phyloP scores from a whole-genome alignment of 1,140 invertebrate species.

The Drosophila nigrodunni region DNA sequence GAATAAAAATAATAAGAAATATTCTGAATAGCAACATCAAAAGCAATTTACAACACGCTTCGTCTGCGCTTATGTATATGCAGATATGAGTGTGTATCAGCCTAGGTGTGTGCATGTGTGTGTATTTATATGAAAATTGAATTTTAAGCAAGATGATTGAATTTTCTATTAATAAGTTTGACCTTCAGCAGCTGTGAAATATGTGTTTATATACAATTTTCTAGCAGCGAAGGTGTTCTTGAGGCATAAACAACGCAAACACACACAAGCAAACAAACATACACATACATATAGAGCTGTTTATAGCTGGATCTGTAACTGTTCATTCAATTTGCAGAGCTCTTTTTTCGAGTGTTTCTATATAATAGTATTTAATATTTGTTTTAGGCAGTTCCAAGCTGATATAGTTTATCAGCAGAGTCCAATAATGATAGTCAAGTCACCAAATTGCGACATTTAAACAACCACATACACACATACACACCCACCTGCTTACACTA shows the following conservation, averaged over 20 bases:
- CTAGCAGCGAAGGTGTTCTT: conserved; percentile 54
- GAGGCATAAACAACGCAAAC: conserved; percentile 40
- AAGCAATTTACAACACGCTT: conserved; percentile 56
- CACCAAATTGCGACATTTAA: conserved; percentile 16
- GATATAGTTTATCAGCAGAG: conserved; percentile 44
- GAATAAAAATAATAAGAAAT: conserved; percentile 33
- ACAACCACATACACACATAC: background rate
- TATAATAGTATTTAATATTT: conserved; percentile 32
- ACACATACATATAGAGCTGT: conserved; percentile 2
- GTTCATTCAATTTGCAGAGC: conserved; percentile 17
- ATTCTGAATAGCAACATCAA: conserved; percentile 60
- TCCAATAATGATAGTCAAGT: conserved; percentile 24
- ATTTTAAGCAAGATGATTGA: conserved; percentile 77
- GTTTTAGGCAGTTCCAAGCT: conserved; percentile 32
- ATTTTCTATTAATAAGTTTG: conserved; percentile 82
- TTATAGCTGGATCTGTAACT: conserved; percentile 33
- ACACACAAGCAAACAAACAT: conserved; percentile 49
- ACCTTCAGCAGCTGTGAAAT: conserved; percentile 68
- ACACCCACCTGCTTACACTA: conserved; percentile 1
- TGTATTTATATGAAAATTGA: conserved; percentile 68
- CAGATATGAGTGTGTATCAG: conserved; percentile 21
- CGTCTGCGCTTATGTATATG: too few species aligned
- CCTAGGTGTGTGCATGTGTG: conserved; percentile 22
- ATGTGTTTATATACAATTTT: conserved; percentile 33
- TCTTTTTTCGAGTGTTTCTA: conserved; percentile 18